Conservation (phyloP, 2,797 vertebrate species). For the Acanthis flammea region DNA sequence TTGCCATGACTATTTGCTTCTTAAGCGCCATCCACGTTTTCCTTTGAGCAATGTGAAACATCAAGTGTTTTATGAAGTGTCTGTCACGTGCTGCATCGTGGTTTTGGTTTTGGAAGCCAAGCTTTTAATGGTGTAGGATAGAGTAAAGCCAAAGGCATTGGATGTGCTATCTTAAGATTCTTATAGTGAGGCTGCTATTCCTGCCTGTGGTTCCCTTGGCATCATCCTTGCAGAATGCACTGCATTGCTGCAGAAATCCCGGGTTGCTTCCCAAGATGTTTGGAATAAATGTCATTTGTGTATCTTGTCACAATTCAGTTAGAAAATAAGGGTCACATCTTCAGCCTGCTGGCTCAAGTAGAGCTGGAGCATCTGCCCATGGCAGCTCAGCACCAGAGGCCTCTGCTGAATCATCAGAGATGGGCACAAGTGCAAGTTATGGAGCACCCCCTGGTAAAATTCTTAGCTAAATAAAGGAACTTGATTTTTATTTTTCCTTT, state of each 20-base stretch:
- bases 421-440: neutral
- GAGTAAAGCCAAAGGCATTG: slow-evolving; percentile 6
- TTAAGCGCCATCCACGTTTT: neutral
- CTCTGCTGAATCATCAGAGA: neutral
- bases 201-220: slow-evolving; percentile 1
- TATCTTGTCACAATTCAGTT: neutral
- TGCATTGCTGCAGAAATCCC: slow-evolving; percentile 7
- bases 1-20: neutral
- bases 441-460: neutral
- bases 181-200: neutral
- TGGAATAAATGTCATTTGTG: neutral
- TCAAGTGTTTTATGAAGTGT: neutral
- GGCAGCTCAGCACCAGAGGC: neutral
- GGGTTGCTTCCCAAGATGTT: neutral
- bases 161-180: neutral
- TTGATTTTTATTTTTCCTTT: neutral
- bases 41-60: neutral
- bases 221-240: neutral
- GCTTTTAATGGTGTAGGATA: neutral
- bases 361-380: neutral
- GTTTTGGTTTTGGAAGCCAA: neutral
- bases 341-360: neutral
- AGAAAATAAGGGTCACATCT: neutral
- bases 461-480: neutral
- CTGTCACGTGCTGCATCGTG: neutral